A percentile compares a stretch with the other conserved stretches of the same genome.
Conservation (phyloP, 1,140 invertebrate genomes). For the Archivesica marissinica region DNA sequence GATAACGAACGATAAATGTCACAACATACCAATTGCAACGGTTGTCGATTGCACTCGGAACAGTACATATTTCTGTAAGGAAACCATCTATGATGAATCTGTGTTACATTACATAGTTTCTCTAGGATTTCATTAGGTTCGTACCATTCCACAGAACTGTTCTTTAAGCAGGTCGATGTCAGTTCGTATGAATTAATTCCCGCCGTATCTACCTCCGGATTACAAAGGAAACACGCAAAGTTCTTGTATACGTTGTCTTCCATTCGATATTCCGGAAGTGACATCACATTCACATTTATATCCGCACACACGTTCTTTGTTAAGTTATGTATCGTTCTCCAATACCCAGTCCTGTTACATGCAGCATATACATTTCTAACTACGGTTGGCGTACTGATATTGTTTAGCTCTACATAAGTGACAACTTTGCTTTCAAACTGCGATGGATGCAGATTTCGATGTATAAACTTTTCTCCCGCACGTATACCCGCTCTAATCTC, state of each 20-base stretch:
- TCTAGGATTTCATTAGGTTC: neutral
- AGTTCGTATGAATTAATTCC: neutral
- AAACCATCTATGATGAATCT: neutral
- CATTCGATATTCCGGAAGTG: neutral
- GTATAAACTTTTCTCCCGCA: neutral
- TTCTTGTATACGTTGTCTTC: neutral
- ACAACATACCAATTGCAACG: neutral
- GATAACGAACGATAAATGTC: neutral
- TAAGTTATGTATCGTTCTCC: neutral
- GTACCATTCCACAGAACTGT: neutral
- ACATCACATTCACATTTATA: neutral
- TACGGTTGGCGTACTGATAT: too few relatives aligned
- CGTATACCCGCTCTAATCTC: neutral
- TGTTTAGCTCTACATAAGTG: neutral
- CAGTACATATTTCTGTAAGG: slow-evolving; percentile 4
- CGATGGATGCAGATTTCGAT: neutral
- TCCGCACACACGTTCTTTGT: neutral
- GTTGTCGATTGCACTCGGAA: neutral
- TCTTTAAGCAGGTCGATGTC: neutral
- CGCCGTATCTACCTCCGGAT: neutral
- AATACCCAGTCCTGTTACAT: neutral
- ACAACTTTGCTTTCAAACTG: neutral
- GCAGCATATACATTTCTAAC: neutral
- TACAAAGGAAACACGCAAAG: slow-evolving; percentile 12
- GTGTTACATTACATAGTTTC: neutral